phyloP scores from a whole-genome alignment of 2,888 invertebrate genomes.

The Elegia similella region DNA sequence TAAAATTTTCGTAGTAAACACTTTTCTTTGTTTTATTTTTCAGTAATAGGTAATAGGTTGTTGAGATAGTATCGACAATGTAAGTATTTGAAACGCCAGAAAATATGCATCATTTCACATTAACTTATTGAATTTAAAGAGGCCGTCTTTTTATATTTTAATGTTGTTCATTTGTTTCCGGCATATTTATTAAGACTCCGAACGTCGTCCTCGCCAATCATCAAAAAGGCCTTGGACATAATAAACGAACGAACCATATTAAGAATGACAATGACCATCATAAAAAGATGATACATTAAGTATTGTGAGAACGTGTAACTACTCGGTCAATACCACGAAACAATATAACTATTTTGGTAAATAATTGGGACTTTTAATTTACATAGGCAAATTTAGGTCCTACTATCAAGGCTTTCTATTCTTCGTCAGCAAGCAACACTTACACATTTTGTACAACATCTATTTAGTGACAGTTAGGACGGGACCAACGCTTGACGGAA shows the following conservation, averaged over 20 bases:
- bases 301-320: neutral
- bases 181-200: conserved; percentile 9
- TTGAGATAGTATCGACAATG: too few relatives aligned
- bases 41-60: too few relatives aligned
- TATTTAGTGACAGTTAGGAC: too few relatives aligned
- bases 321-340: neutral
- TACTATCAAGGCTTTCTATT: too few relatives aligned
- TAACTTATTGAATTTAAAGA: neutral
- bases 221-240: conserved; percentile 11
- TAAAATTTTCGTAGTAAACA: too few relatives aligned
- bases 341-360: neutral
- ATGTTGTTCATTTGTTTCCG: conserved; percentile 5
- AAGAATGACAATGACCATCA: conserved; percentile 9
- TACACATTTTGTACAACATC: too few relatives aligned
- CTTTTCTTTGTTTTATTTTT: too few relatives aligned
- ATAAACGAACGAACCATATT: conserved; percentile 3
- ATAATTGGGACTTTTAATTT: neutral
- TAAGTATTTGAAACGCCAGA: neutral
- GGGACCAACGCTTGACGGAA: too few relatives aligned
- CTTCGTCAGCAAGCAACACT: too few relatives aligned
- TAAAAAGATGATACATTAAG: conserved; percentile 9
- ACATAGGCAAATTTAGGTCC: too few relatives aligned
- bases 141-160: neutral
- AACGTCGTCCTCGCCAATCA: conserved; percentile 15
- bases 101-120: neutral